phyloP scores from a whole-genome alignment of 2,888 invertebrate species.

The Lasioglossum calceatum region DNA sequence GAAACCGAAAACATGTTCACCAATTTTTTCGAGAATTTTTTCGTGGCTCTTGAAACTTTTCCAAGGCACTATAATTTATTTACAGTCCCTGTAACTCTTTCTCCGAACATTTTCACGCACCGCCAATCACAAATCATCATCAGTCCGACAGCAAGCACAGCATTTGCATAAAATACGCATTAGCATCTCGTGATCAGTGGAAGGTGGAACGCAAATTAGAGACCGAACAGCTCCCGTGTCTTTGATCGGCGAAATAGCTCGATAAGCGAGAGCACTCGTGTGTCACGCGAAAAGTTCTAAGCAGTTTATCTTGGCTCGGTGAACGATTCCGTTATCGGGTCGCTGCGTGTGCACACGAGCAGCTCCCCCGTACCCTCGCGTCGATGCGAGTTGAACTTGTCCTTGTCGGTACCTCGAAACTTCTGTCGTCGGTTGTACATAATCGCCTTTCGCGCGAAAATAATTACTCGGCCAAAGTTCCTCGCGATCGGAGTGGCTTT shows the following conservation, averaged over 20 bases:
- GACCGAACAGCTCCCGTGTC: neutral
- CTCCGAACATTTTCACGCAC: neutral
- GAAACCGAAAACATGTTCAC: neutral
- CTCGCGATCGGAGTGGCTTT: neutral
- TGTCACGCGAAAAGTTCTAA: constrained; percentile 25
- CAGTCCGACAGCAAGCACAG: neutral
- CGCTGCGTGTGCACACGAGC: neutral
- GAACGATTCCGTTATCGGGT: constrained; percentile 35
- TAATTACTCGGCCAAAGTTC: constrained; percentile 1
- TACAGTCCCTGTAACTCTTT: neutral
- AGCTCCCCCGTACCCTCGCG: neutral
- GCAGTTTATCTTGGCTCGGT: constrained; percentile 31
- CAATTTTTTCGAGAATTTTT: no score
- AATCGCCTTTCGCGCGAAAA: constrained; percentile 22
- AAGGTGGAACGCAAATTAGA: neutral
- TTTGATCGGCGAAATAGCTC: neutral
- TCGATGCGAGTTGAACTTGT: constrained; percentile 16
- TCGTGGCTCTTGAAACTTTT: no score
- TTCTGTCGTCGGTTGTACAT: constrained; percentile 1
- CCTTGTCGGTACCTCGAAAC: constrained; percentile 10
- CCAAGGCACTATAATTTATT: neutral
- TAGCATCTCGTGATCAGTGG: neutral
- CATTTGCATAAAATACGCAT: neutral
- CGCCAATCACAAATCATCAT: neutral
- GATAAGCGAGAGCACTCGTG: neutral